A percentile compares a stretch with the other conserved stretches of the same genome.
Evolutionary conservation across 2,113 vertebrate species (phyloP).

Genomic region (Cyrtonyx montezumae): DNA sequence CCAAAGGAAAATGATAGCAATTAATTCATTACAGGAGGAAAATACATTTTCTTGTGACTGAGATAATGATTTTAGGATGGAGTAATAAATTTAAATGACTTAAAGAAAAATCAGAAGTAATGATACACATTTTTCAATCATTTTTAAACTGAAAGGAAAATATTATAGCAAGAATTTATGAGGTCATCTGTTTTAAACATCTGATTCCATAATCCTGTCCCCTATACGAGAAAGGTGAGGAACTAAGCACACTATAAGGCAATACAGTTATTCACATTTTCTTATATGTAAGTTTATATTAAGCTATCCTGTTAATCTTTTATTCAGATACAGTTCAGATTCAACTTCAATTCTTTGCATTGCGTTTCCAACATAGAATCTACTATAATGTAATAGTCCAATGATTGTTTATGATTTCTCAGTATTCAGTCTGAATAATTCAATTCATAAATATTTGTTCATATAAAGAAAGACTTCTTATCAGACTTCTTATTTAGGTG

Average conservation of each 20-base stretch:
- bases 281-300: background rate
- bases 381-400: background rate
- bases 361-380: background rate
- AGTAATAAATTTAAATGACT: background rate
- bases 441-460: background rate
- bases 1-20: background rate
- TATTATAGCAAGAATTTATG: background rate
- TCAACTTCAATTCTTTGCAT: background rate
- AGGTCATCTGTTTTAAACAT: background rate
- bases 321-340: background rate
- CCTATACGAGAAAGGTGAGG: background rate
- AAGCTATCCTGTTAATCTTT: background rate
- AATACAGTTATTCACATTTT: background rate
- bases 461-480: background rate
- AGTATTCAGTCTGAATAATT: background rate
- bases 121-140: background rate
- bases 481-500: background rate
- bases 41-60: background rate
- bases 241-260: background rate
- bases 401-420: background rate
- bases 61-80: background rate
- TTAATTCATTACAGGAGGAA: background rate
- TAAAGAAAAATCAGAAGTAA: background rate
- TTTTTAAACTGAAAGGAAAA: background rate
- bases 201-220: slow-evolving; percentile 10